Evolutionary conservation across 2,888 invertebrate genomes (phyloP).

Genomic region (Nymphalis urticae): DNA sequence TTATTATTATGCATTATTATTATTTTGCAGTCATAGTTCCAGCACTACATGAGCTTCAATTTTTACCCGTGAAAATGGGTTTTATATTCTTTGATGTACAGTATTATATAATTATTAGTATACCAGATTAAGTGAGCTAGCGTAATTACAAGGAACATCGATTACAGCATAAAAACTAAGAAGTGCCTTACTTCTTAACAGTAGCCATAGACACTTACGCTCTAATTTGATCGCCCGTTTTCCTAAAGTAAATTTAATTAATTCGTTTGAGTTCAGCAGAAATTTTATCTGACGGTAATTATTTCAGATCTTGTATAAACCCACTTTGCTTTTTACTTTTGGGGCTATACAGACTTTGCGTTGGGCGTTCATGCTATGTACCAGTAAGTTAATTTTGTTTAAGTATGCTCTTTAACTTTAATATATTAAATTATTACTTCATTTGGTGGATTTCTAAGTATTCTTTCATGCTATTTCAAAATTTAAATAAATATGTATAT

Average conservation of each 20-base stretch:
- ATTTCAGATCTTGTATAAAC: conserved; percentile 56
- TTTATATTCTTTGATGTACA: conserved; percentile 52
- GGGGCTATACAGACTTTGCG: conserved; percentile 47
- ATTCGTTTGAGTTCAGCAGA: not conserved
- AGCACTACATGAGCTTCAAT: conserved; percentile 47
- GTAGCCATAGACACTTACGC: too few species aligned
- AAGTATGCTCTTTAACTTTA: not conserved
- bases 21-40: conserved; percentile 56
- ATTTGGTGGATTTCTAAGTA: too few species aligned
- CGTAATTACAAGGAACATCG: too few species aligned
- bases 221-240: too few species aligned
- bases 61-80: conserved; percentile 59
- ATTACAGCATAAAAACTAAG: too few species aligned
- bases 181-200: too few species aligned
- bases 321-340: conserved; percentile 46
- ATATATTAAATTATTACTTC: too few species aligned
- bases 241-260: too few species aligned
- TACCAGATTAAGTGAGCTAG: too few species aligned
- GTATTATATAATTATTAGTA: conserved; percentile 26
- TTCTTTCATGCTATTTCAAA: not conserved
- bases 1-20: not conserved
- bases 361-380: conserved; percentile 55
- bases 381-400: conserved; percentile 47
- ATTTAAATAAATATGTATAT: too few species aligned
- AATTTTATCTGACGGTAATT: not conserved